Evolutionary conservation across 2,113 vertebrate genomes (phyloP).

Genomic region (Pterophyllum scalare): DNA sequence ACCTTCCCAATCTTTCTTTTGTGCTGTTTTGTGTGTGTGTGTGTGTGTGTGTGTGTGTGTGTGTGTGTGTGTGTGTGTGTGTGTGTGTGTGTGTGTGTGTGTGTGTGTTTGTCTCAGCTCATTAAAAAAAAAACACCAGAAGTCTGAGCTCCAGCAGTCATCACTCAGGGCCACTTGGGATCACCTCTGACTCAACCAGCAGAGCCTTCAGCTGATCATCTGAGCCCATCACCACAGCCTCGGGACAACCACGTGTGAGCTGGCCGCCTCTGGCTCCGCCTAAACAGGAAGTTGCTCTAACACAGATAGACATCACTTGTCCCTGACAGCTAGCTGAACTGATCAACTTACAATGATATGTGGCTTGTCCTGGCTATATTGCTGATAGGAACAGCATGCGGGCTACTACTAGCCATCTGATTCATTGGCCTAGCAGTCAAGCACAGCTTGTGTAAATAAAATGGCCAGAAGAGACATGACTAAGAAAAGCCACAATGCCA

Average conservation of each 20-base stretch:
- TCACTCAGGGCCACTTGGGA: slow-evolving; percentile 71
- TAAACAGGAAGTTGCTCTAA: slow-evolving; percentile 62
- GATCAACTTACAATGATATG: slow-evolving; percentile 70
- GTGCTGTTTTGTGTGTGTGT: slow-evolving; percentile 12
- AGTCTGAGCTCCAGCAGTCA: slow-evolving; percentile 52
- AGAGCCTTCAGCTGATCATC: slow-evolving; percentile 74
- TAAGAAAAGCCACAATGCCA: slow-evolving; percentile 63
- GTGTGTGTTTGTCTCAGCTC: slow-evolving; percentile 49
- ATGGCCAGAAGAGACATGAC: slow-evolving; percentile 54
- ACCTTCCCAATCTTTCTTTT: slow-evolving; percentile 12
- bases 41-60: slow-evolving; percentile 18
- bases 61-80: slow-evolving; percentile 34
- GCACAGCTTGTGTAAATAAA: slow-evolving; percentile 56
- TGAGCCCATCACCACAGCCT: slow-evolving; percentile 61
- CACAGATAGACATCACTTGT: slow-evolving; percentile 70
- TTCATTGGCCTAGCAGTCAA: slow-evolving; percentile 63
- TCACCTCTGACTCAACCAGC: slow-evolving; percentile 72
- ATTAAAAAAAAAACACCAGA: slow-evolving; percentile 67
- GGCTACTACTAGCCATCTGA: slow-evolving; percentile 66
- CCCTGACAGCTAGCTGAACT: slow-evolving; percentile 54
- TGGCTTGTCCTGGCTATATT: slow-evolving; percentile 43
- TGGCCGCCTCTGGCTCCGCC: slow-evolving; percentile 44
- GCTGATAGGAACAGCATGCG: slow-evolving; percentile 53
- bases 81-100: slow-evolving; percentile 4
- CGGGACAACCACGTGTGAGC: slow-evolving; percentile 57